Evolutionary conservation across 2,888 invertebrate genomes (phyloP).

Genomic region (Aelia acuminata): DNA sequence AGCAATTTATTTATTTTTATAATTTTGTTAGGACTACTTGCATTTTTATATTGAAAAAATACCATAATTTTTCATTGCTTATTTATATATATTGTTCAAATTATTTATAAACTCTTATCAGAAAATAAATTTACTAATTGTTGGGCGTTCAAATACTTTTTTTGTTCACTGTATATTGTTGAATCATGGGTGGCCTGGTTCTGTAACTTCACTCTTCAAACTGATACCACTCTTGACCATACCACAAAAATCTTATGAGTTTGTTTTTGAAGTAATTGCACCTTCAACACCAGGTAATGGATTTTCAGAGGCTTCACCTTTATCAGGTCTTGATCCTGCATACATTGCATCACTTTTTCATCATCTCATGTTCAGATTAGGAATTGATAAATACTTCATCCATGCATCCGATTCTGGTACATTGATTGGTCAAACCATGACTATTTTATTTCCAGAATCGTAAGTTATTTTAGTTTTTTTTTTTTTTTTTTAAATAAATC

Average conservation of each 20-base stretch:
- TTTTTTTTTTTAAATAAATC: too few species aligned
- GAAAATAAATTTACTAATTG: too few species aligned
- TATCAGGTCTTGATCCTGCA: slow-evolving; percentile 74
- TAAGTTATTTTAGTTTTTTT: slow-evolving; percentile 65
- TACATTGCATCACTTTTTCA: slow-evolving; percentile 75
- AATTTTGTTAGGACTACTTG: too few species aligned
- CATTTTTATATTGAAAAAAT: too few species aligned
- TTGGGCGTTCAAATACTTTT: too few species aligned
- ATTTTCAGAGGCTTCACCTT: slow-evolving; percentile 77
- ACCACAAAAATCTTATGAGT: slow-evolving; percentile 72
- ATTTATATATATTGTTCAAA: too few species aligned
- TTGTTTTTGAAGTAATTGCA: slow-evolving; percentile 77
- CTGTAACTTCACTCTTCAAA: slow-evolving; percentile 84
- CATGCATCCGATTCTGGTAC: slow-evolving; percentile 91
- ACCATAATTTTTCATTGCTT: too few species aligned
- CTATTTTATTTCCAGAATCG: slow-evolving; percentile 75
- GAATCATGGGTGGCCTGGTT: slow-evolving; percentile 90
- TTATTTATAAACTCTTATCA: too few species aligned
- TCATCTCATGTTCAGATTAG: slow-evolving; percentile 81
- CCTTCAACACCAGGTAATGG: slow-evolving; percentile 82
- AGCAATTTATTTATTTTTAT: too few species aligned
- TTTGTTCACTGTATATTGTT: too few species aligned
- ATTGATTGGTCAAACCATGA: slow-evolving; percentile 75
- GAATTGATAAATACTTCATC: slow-evolving; percentile 76
- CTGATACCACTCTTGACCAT: slow-evolving; percentile 78